Conservation (phyloP, 1,140 invertebrate species). For the Meloidogyne chitwoodi region DNA sequence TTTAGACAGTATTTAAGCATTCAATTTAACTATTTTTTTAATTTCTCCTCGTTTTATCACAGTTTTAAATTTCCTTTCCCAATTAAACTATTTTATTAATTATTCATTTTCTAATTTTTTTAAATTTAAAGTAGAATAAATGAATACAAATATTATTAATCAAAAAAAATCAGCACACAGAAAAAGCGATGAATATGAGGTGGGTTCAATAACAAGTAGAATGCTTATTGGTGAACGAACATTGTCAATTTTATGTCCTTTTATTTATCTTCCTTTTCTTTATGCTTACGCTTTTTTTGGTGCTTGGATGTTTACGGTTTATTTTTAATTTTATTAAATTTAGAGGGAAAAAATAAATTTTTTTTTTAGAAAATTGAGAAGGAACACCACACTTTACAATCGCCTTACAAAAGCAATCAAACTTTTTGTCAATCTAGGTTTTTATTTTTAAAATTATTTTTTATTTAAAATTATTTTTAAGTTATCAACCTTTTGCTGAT, state of each 20-base stretch:
- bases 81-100: neutral
- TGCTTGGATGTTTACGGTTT: neutral
- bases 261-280: neutral
- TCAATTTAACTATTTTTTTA: too few relatives aligned
- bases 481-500: neutral
- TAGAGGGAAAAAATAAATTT: too few relatives aligned
- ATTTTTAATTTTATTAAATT: neutral
- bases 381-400: neutral
- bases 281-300: neutral
- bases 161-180: neutral
- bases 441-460: too few relatives aligned
- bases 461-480: too few relatives aligned
- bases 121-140: neutral
- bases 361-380: neutral
- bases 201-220: neutral
- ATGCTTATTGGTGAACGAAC: neutral
- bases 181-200: neutral
- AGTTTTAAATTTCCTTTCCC: too few relatives aligned
- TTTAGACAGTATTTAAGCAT: too few relatives aligned
- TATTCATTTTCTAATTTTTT: neutral
- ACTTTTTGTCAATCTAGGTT: too few relatives aligned
- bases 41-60: too few relatives aligned
- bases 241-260: neutral
- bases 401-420: neutral
- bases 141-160: neutral